A percentile compares a stretch with the other conserved stretches of the same genome.
Conservation (phyloP, 2,888 invertebrate genomes). For the Proisotoma minuta region DNA sequence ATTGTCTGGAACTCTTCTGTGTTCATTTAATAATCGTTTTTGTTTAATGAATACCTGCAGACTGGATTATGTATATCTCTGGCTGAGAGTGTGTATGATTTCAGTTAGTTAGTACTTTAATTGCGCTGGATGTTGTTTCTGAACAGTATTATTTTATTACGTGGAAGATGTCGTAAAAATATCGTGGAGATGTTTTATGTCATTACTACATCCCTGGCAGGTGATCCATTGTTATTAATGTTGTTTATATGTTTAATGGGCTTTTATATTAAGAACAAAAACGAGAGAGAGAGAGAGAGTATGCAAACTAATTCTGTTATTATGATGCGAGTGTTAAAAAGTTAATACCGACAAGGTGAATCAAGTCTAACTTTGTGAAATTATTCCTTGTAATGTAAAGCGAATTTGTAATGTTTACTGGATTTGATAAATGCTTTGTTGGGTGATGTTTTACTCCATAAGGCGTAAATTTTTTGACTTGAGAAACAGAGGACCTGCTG, state of each 20-base stretch:
- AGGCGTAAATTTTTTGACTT: not conserved
- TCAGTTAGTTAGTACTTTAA: too few species aligned
- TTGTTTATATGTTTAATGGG: constrained; percentile 7
- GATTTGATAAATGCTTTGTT: constrained; percentile 12
- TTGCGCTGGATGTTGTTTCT: constrained; percentile 12
- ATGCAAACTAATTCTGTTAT: not conserved
- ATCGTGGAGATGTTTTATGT: constrained; percentile 26
- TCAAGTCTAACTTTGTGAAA: not conserved
- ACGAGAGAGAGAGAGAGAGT: not conserved
- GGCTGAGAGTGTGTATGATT: too few species aligned
- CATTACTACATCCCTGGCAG: constrained; percentile 11
- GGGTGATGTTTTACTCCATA: not conserved
- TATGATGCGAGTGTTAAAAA: not conserved
- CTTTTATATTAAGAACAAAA: not conserved
- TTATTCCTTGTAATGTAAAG: not conserved
- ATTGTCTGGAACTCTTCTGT: too few species aligned
- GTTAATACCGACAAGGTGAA: too few species aligned
- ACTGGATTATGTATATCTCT: too few species aligned
- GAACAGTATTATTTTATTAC: constrained; percentile 20
- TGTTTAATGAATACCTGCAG: too few species aligned
- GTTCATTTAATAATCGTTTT: too few species aligned
- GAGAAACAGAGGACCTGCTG: constrained; percentile 7
- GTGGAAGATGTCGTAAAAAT: constrained; percentile 30
- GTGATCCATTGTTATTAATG: constrained; percentile 3
- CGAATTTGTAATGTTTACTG: not conserved